Evolutionary conservation across 2,888 invertebrate genomes (phyloP), one percentile per base, ranked within the genome.

Genomic region (Teleogryllus oceanicus): DNA sequence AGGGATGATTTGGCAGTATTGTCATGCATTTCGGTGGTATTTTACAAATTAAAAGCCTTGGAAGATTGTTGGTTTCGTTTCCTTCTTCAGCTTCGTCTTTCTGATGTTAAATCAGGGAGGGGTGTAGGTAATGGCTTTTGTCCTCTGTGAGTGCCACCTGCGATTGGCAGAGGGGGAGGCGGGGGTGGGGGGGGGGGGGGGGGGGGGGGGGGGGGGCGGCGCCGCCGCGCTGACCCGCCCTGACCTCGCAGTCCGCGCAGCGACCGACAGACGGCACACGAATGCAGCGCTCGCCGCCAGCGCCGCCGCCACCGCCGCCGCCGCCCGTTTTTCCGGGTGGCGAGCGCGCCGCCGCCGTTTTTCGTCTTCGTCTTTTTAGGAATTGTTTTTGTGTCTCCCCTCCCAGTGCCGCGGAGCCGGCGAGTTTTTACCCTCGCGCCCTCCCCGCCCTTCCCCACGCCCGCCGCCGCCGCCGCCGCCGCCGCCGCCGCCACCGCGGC

Each of bases 351-450:
- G 62, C n/a, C 62, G 62, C 10, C 62, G 62, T 62, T 62, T 62
- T 62, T 62, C 62, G 62, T 62, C 62, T 62, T 62, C 62, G 62
- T 62, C 62, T 62, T 62, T 62, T 62, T 62, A 62, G 62, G 62
- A 62, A 62, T 62, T 62, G 62, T 62, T 62, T 62, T 62, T 62
- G 62, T 62, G 62, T 62, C 62, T 62, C 62, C 62, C 62, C 78
- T 51, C n/a, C 62, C 20, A 76, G 18, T n/a, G 10, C 18, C 18
- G 18, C 74, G 24, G 74, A 11, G 24, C 80, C 76, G 75, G 77
- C 75, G 77, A 79, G 81, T 81, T 81, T 79, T 81, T 81, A 77
- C 75, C 80, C 80, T 75, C 78, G 75, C 50, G 50, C 24, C 78
- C 78, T 51, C 80, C 21, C 78, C 78, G 18, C 76, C 78, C 78